Evolutionary conservation across 2,797 vertebrate species (phyloP), one percentile per base, ranked within the genome.

Genomic region (Australoheros facetus): DNA sequence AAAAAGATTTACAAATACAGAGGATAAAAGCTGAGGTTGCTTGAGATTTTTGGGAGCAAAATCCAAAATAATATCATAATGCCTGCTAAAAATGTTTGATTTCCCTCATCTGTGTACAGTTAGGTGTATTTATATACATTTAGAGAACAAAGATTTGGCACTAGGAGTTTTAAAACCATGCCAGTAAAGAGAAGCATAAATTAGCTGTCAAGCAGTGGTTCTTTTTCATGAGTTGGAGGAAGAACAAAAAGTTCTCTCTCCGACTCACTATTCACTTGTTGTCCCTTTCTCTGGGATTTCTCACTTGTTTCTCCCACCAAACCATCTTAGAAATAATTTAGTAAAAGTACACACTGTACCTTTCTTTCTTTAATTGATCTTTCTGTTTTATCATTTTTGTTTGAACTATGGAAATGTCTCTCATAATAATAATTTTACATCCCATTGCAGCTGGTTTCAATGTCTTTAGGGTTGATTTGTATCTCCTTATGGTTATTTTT

Each of bases 381-480:
- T 39, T 39, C 37, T 12, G 37, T 4, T 4, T 39, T 11, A 39
- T 39, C 10, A 39, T 11, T 39, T 39, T 39, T 39, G 11, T 39
- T 39, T 39, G 37, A 39, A 39, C 37, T 39, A 39, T 39, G 37
- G 11, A 12, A 39, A 39, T 12, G 37, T 11, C 37, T 39, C 11
- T 39, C 10, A 39, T 30, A 30, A 30, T 45, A 4, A 28, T 26
- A 56, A 26, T 56, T 56, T n/a, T 39, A 21, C 59, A 39, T 21
- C 21, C 21, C 39, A 39, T 39, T 39, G 59, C n/a, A 19, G 0
- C 1, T 1, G 3, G 42, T 45, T 64, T 64, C 8, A 42, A 45
- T 0, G 0, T 26, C 23, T 12, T 0, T 28, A 45, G 45, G 60
- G 21, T 45, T 45, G 4, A 28, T 45, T 64, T 45, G 60, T 45